Base-by-base conservation (phyloP, 2,888 invertebrate species). In the Sarcophaga subvicina region DNA sequence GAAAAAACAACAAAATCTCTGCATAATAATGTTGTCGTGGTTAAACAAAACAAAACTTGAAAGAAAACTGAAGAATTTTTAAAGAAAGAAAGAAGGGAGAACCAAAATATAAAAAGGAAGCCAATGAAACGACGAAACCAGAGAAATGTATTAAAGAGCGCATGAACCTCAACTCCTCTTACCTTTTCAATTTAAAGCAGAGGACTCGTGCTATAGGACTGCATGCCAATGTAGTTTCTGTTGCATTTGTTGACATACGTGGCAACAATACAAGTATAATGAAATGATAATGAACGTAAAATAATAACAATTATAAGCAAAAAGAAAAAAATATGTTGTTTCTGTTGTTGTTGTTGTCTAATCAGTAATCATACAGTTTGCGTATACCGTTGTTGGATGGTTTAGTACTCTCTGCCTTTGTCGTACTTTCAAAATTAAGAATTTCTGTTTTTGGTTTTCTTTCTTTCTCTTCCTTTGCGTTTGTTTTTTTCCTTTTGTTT, bases 1-100 rank as follows among this genome's bases (percentile, higher is more conserved):
- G 8, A 54, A 76, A 79, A 45, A 70, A 79, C 66, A 81, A 60
- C 59, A 10, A 37, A 37, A 37, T 54, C 54, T 54, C 5, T 54
- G 54, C 14, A 14, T 14, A 14, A 54, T 54, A 5, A 14, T 54
- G 54, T 54, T 54, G 54, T 12, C 54, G 17, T 14, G 17, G 14
- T 4, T 17, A 3, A 54, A 54, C 12, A 54, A 54, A 2, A 10
- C 1, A 54, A 54, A 54, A 54, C 54, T 37, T 37, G 37, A 37
- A 10, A 37, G 37, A 37, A 37, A 37, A 37, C 37, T 37, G 37
- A 37, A 37, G 10, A 37, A 37, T 37, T 37, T 37, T 37, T 37
- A 37, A 37, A 54, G 54, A 14, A 49, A 49, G 12, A 49, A 12
- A 6, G 12, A 14, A 54, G 17, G 54, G 54, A 49, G 17, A 17